Percentiles rank a stretch among this genome's conserved stretches.
These are phyloP conservation scores for Capitulum mitella DNA, from an alignment of 2,888 invertebrate species.

Conservation along the genomic window DNA sequence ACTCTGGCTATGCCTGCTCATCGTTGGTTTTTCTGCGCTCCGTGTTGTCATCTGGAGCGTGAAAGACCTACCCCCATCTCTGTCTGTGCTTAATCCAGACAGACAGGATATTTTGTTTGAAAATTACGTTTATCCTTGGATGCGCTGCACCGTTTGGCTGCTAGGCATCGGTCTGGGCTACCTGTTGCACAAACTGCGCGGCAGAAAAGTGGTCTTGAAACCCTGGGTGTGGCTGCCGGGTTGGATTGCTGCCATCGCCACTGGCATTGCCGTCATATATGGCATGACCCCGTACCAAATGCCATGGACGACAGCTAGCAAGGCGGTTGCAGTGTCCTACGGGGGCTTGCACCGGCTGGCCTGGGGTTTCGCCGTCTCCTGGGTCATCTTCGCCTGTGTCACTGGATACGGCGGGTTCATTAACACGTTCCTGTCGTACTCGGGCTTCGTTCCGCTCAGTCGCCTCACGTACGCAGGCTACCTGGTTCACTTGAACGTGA, in stretches of 20 bases:
- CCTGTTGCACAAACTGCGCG: constrained; percentile 14
- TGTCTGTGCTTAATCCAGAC: not conserved
- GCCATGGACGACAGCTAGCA: constrained; percentile 41
- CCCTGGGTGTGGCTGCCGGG: constrained; percentile 44
- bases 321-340: constrained; percentile 57
- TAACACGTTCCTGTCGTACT: constrained; percentile 53
- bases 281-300: constrained; percentile 54
- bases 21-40: not conserved
- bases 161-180: constrained; percentile 27
- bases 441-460: constrained; percentile 54
- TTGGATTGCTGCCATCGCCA: constrained; percentile 60
- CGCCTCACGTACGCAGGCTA: constrained; percentile 62
- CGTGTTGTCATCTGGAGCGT: not conserved
- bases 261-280: constrained; percentile 65
- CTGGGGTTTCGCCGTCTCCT: constrained; percentile 63
- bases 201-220: not conserved
- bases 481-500: constrained; percentile 40
- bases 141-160: constrained; percentile 27
- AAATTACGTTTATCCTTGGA: constrained; percentile 21
- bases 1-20: not conserved
- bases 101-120: not conserved
- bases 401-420: constrained; percentile 57
- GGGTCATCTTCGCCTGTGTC: too few relatives aligned
- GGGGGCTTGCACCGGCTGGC: constrained; percentile 58
- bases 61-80: not conserved